Evolutionary conservation across 1,140 invertebrate species (phyloP).

Genomic region (Plutomurus gul): DNA sequence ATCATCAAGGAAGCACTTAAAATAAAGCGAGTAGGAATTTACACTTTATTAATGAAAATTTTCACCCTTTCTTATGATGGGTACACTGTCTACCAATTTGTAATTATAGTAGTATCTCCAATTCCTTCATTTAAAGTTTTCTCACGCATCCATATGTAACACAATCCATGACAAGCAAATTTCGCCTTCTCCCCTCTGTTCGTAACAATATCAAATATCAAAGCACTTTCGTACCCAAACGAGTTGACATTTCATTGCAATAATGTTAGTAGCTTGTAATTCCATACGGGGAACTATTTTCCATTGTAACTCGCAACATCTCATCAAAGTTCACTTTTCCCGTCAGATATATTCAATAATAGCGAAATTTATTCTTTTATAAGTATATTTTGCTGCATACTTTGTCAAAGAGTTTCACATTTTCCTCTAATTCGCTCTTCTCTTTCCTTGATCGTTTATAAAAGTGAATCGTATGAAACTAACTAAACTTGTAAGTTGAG

Average conservation of each 20-base stretch:
- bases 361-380: not conserved
- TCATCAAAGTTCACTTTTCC: too few species aligned
- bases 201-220: not conserved
- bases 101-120: too few species aligned
- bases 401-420: not conserved
- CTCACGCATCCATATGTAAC: not conserved
- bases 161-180: not conserved
- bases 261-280: not conserved
- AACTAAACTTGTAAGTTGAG: too few species aligned
- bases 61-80: too few species aligned
- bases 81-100: too few species aligned
- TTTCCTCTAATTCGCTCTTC: not conserved
- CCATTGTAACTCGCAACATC: not conserved
- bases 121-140: not conserved
- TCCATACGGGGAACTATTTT: not conserved
- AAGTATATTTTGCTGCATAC: too few species aligned
- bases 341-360: slow-evolving; percentile 1
- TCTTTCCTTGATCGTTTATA: not conserved
- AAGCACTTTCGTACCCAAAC: not conserved
- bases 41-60: too few species aligned
- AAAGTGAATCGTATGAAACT: too few species aligned
- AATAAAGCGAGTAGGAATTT: too few species aligned
- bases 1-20: too few species aligned
- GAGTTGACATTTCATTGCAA: not conserved
- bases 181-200: not conserved